Evolutionary conservation across 2,797 vertebrate species (phyloP).

Genomic region (Darevskia mixta): DNA sequence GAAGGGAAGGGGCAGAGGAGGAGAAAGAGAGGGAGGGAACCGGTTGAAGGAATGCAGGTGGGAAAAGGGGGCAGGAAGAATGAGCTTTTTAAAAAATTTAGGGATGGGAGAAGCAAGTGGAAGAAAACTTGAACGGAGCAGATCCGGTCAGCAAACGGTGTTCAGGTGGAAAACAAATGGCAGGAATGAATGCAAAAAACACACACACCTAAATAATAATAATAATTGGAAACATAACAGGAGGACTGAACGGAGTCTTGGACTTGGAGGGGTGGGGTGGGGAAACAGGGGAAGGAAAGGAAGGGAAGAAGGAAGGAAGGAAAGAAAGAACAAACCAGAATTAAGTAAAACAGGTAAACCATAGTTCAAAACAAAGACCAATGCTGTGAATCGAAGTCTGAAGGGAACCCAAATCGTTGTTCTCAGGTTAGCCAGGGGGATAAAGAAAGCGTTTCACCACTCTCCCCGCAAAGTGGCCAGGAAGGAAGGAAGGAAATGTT

Average conservation of each 20-base stretch:
- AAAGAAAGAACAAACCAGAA: slow-evolving; percentile 35
- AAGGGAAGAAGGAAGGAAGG: background rate
- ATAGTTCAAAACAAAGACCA: slow-evolving; percentile 68
- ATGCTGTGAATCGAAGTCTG: slow-evolving; percentile 83
- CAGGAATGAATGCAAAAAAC: slow-evolving; percentile 79
- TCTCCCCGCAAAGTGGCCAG: slow-evolving; percentile 73
- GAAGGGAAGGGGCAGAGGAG: slow-evolving; percentile 18
- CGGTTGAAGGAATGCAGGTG: slow-evolving; percentile 65
- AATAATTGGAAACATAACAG: slow-evolving; percentile 79
- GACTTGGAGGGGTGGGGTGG: slow-evolving; percentile 36
- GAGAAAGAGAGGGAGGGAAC: too few relatives aligned
- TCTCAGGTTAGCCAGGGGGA: slow-evolving; percentile 2
- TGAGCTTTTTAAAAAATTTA: slow-evolving; percentile 46
- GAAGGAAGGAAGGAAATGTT: background rate
- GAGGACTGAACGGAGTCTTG: slow-evolving; percentile 74
- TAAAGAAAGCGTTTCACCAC: slow-evolving; percentile 9
- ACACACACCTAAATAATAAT: slow-evolving; percentile 80
- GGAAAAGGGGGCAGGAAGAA: slow-evolving; percentile 64
- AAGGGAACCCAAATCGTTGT: slow-evolving; percentile 67
- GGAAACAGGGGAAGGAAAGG: slow-evolving; percentile 38
- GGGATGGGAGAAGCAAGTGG: slow-evolving; percentile 40
- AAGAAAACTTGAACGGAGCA: slow-evolving; percentile 59
- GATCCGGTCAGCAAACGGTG: slow-evolving; percentile 83
- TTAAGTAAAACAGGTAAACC: slow-evolving; percentile 60
- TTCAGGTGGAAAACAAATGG: slow-evolving; percentile 78